Conservation (phyloP, 1,140 invertebrate species). For the Drosophila equinoxialis region DNA sequence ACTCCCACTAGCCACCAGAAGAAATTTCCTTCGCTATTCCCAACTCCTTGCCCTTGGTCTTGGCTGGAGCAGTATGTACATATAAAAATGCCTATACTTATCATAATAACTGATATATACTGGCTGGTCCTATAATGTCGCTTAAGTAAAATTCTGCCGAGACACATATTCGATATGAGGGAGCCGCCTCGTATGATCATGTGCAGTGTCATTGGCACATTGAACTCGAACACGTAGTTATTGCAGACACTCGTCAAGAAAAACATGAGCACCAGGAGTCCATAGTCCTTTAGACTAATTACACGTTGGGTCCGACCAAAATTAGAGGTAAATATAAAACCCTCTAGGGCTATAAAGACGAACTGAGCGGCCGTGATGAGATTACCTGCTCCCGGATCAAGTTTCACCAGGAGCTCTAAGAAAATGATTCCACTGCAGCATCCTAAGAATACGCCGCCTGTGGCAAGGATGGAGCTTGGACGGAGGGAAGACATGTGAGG, state of each 20-base stretch:
- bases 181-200: slow-evolving; percentile 99
- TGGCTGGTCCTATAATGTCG: slow-evolving; percentile 92
- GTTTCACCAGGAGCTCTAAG: slow-evolving; percentile 92
- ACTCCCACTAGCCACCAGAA: slow-evolving; percentile 94
- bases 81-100: slow-evolving; percentile 94
- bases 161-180: slow-evolving; percentile 97
- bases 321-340: slow-evolving; percentile 94
- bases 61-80: slow-evolving; percentile 94
- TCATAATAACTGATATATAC: slow-evolving; percentile 96
- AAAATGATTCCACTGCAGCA: slow-evolving; percentile 96
- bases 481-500: slow-evolving; percentile 42
- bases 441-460: slow-evolving; percentile 89
- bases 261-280: slow-evolving; percentile 94
- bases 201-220: slow-evolving; percentile 98
- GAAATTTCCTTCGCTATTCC: slow-evolving; percentile 14
- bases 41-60: neutral
- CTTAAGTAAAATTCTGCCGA: slow-evolving; percentile 95
- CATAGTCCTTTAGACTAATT: slow-evolving; percentile 91
- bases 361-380: slow-evolving; percentile 97
- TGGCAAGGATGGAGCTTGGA: slow-evolving; percentile 41
- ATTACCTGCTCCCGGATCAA: slow-evolving; percentile 95
- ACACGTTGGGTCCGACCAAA: slow-evolving; percentile 90
- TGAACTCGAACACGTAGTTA: slow-evolving; percentile 98
- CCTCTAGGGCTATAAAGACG: slow-evolving; percentile 94
- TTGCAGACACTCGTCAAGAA: slow-evolving; percentile 96